Percentiles rank a stretch among this genome's conserved stretches.
Conservation (phyloP, 2,797 vertebrate species). For the Tympanoctomys barrerae region DNA sequence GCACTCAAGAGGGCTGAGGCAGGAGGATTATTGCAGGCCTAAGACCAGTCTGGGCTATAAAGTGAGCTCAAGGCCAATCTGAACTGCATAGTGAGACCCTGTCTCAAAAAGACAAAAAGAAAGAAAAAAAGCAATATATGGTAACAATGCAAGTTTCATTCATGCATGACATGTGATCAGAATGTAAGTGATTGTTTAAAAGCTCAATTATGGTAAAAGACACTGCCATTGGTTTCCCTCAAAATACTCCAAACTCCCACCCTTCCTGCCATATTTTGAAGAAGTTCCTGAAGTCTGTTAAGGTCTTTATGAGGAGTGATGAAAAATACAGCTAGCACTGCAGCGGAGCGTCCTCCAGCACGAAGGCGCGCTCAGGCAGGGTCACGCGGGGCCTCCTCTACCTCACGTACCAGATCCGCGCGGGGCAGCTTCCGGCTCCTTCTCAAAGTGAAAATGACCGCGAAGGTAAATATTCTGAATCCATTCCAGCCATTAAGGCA, state of each 20-base stretch:
- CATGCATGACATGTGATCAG: not conserved
- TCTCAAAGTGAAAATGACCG: not conserved
- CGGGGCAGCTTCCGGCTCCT: not conserved
- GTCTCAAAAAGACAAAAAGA: too few species aligned
- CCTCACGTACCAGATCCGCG: not conserved
- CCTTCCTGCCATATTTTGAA: not conserved
- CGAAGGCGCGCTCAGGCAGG: not conserved
- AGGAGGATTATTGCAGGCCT: too few species aligned
- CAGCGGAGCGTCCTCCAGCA: not conserved
- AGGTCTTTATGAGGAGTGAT: not conserved
- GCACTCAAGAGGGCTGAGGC: too few species aligned
- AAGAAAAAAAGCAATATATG: not conserved
- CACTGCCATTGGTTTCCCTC: not conserved
- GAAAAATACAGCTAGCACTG: not conserved
- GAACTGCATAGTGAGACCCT: too few species aligned
- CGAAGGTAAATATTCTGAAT: not conserved
- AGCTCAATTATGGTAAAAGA: not conserved
- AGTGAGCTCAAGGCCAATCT: too few species aligned
- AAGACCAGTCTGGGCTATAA: too few species aligned
- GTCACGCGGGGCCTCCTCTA: not conserved
- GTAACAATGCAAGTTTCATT: not conserved
- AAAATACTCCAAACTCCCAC: not conserved
- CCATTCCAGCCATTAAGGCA: not conserved
- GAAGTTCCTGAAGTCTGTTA: not conserved
- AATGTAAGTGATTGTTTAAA: not conserved